Base-by-base conservation (phyloP, 2,113 vertebrate genomes). In the Orthochromis indermauri region DNA sequence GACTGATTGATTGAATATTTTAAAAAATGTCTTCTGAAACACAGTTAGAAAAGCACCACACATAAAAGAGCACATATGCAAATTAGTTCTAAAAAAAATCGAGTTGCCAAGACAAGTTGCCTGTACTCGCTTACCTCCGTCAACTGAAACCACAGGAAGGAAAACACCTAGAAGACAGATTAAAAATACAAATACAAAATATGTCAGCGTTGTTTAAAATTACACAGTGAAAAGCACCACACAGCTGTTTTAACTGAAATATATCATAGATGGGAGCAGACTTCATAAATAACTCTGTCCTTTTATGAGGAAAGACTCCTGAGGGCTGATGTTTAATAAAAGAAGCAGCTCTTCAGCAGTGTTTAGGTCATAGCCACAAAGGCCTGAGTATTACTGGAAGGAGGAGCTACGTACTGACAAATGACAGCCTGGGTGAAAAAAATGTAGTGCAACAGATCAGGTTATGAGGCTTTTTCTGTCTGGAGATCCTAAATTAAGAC, bases 321-420 rank as follows among this genome's bases (percentile, higher is more conserved):
- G 49, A 57, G 24, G 31, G 26, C 3, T 57, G 9, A 16, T 16
- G 10, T 40, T 87, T 54, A 17, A 40, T 79, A 63, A 3, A 6
- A 37, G 11, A 45, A 47, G 14, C 19, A 81, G 61, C n/a, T 54
- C 9, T 37, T 63, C 26, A 82, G 7, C 68, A 42, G 3, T 26
- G 28, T 76, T 10, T 10, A 79, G 13, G 17, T 33, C 31, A 31
- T 49, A 76, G 66, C 33, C 3, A 2, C 10, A 47, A 35, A 9
- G 8, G 4, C 6, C 1, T 19, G 57, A 59, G 88, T 33, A 19
- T n/a, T 59, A 14, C 21, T 14, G 13, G 19, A 37, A 87, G 82
- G 84, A 85, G 93, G 89, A 88, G 92, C 82, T 71, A n/a, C 8
- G 17, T 53, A 4, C 4, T 59, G 59, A 57, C 16, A 49, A 73